Base-by-base conservation (phyloP, 2,113 vertebrate species). In the Gobius niger region DNA sequence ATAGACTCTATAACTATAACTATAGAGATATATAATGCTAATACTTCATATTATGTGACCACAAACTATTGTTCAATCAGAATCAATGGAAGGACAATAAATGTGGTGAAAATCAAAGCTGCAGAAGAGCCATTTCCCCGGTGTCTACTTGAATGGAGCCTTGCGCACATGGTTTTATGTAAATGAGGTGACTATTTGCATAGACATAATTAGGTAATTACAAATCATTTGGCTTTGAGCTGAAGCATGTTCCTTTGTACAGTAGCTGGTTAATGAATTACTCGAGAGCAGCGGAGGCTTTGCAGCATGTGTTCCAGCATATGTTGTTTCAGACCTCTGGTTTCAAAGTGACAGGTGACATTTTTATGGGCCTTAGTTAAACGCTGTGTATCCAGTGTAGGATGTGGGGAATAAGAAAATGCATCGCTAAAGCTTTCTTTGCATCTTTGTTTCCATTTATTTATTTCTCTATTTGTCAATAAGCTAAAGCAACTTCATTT, bases 201-300 rank as follows among this genome's bases (percentile, higher is more conserved):
- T 94, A 94, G 92, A 91, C 89, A 92, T 95, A 94, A 95, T 95
- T 93, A 94, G 93, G 93, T 94, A 94, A 95, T 95, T 95, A 94
- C 92, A 94, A 94, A 93, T 94, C 93, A 91, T 94, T 94, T 94
- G 93, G 91, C 92, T 92, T 92, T 91, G 92, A 93, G 92, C 90
- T 92, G 81, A 82, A 92, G 92, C 90, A 87, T 93, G 61, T 78
- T 79, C 74, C 86, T 75, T 86, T 86, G 87, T 91, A 92, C 91
- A 87, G 91, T 92, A 90, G 76, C 12, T 62, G 51, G 68, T 79
- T 90, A 89, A 91, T 88, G 80, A 86, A 88, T 86, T 63, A 78
- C 80, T 70, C 63, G 66, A 18, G 74, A 83, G 67, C 81, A 72
- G 79, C 76, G 40, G 74, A 85, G 76, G 72, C 73, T 73, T 53